Evolutionary conservation across 2,113 vertebrate species (phyloP).

Genomic region (Actenoides lindsayi): DNA sequence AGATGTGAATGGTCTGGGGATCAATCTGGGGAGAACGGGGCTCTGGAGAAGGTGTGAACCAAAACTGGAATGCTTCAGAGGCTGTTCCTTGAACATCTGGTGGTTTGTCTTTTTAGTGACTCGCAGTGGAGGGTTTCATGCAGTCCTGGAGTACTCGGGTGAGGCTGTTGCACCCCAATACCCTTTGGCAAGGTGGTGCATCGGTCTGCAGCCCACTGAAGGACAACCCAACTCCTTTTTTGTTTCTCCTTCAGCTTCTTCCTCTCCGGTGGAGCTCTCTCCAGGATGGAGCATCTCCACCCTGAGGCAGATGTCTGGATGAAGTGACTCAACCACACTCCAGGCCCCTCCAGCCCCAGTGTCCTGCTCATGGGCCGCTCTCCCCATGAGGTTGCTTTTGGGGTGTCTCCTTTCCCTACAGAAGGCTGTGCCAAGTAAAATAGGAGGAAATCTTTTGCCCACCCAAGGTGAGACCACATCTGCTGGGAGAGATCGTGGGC

Average conservation of each 20-base stretch:
- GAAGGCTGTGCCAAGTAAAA: rapidly evolving
- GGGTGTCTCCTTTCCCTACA: neutral
- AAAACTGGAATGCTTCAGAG: neutral
- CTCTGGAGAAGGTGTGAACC: neutral
- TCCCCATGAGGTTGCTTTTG: neutral
- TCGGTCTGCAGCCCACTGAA: rapidly evolving
- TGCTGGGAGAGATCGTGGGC: neutral
- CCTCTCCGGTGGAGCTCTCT: neutral
- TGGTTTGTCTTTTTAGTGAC: neutral
- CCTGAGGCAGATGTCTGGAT: neutral
- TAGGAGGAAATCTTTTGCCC: neutral
- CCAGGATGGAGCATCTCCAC: neutral
- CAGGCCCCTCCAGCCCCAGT: neutral
- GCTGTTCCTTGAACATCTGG: neutral
- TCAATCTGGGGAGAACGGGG: neutral
- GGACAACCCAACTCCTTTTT: neutral
- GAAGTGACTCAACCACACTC: neutral
- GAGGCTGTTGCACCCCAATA: neutral
- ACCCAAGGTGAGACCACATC: neutral
- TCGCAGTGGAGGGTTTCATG: rapidly evolving
- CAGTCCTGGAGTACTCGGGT: rapidly evolving
- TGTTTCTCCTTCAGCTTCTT: neutral
- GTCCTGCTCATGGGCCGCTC: neutral
- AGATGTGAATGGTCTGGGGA: neutral
- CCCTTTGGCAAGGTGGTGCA: neutral